Evolutionary conservation across 2,797 vertebrate genomes (phyloP).

Genomic region (Crenuchus spilurus): DNA sequence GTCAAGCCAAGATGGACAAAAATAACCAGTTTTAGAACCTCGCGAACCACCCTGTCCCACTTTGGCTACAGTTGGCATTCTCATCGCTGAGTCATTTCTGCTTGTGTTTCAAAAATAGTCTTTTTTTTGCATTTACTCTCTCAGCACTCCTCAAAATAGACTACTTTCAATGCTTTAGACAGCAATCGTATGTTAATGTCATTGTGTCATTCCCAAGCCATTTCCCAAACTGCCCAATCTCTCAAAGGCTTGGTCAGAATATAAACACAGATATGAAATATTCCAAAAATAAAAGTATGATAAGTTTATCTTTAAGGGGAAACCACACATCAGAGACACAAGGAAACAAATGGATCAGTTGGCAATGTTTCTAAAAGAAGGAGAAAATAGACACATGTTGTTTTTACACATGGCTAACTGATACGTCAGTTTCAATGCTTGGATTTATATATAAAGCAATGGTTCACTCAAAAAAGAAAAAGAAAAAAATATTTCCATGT

Average conservation of each 20-base stretch:
- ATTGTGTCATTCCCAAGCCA: constrained; percentile 22
- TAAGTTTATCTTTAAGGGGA: constrained; percentile 39
- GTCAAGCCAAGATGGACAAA: too few relatives aligned
- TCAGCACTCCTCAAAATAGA: constrained; percentile 1
- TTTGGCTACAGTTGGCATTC: constrained; percentile 18
- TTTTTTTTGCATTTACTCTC: constrained; percentile 14
- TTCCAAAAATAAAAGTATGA: constrained; percentile 40
- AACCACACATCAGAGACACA: constrained; percentile 49
- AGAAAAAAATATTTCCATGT: too few relatives aligned
- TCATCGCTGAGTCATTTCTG: background rate
- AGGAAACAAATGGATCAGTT: constrained; percentile 25
- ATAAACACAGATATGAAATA: constrained; percentile 45
- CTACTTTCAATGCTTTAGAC: constrained; percentile 7
- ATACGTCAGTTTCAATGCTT: background rate
- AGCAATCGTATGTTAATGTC: constrained; percentile 7
- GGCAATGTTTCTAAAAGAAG: background rate
- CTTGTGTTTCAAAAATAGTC: constrained; percentile 11
- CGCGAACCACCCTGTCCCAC: constrained; percentile 30
- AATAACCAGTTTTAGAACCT: constrained; percentile 15
- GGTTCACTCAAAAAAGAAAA: too few relatives aligned
- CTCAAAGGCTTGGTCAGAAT: constrained; percentile 25
- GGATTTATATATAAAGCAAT: background rate
- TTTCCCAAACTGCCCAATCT: background rate
- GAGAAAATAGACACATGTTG: background rate
- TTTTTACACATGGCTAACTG: too few relatives aligned